Conservation (phyloP, 1,140 invertebrate species). For the Dufourea novaeangliae region DNA sequence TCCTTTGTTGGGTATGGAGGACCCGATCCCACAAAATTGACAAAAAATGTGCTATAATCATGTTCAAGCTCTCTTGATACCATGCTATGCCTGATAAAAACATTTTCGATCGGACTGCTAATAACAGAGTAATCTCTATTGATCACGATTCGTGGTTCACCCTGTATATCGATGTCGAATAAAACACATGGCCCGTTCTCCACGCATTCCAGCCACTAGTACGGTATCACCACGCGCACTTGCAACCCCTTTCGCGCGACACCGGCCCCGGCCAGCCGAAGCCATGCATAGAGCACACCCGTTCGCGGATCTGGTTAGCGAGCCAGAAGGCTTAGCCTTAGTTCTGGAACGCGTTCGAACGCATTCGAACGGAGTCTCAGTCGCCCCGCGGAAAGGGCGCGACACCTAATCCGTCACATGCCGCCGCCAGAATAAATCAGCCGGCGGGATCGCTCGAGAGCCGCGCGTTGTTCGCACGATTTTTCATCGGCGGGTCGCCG, state of each 20-base stretch:
- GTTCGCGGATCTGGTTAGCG: slow-evolving; percentile 57
- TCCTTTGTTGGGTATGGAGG: too few relatives aligned
- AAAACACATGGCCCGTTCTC: slow-evolving; percentile 59
- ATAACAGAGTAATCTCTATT: too few relatives aligned
- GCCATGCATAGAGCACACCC: slow-evolving; percentile 61
- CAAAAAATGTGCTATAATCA: too few relatives aligned
- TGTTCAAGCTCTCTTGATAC: too few relatives aligned
- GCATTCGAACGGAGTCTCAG: background rate
- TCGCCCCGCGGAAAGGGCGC: slow-evolving; percentile 2
- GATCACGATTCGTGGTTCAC: too few relatives aligned
- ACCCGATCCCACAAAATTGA: too few relatives aligned
- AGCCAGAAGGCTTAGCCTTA: slow-evolving; percentile 23
- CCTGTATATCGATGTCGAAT: slow-evolving; percentile 61
- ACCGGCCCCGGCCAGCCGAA: slow-evolving; percentile 56
- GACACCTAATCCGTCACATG: slow-evolving; percentile 25
- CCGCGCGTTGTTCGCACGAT: background rate
- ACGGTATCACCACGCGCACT: slow-evolving; percentile 68
- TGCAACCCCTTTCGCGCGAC: slow-evolving; percentile 59
- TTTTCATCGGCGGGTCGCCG: background rate
- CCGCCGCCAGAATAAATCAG: slow-evolving; percentile 26
- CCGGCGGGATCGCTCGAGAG: slow-evolving; percentile 10
- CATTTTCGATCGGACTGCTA: too few relatives aligned
- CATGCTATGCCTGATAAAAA: too few relatives aligned
- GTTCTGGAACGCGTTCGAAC: slow-evolving; percentile 40
- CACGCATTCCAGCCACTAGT: slow-evolving; percentile 60